Base-by-base conservation (phyloP, 2,888 invertebrate species). In the Plebejus argus region DNA sequence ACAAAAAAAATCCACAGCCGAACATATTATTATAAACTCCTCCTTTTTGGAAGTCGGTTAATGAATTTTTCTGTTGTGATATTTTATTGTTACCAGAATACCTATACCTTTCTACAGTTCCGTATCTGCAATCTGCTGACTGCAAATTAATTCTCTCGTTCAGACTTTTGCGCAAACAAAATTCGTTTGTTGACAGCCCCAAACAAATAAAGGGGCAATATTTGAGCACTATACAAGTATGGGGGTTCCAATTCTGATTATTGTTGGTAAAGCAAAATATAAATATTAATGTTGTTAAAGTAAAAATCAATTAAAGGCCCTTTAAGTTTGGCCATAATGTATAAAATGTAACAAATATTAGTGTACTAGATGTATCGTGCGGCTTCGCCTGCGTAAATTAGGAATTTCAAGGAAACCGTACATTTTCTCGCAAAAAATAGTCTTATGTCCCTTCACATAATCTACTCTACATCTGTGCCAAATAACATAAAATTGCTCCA, bases 101-200 rank as follows among this genome's bases (percentile, higher is more conserved):
- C n/a, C n/a, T 10, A 15, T 15, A 28, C 15, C n/a, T 58, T 28
- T 28, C 58, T 20, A 23, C 23, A 66, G 61, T 66, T 5, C 3
- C 15, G 28, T 12, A 61, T 61, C 23, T 23, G 61, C 20, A 39
- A 39, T 39, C 49, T 53, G 53, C 49, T 53, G 74, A 74, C 53
- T 72, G 45, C 23, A 53, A 53, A 61, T 76, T 77, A 53, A 74
- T 78, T 66, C 76, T 76, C 77, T 78, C 76, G 76, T 81, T 80
- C 79, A 81, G 82, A 83, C 81, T 83, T 83, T 83, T 81, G 81
- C 78, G 79, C 81, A 83, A 83, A 83, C 81, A 80, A 80, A 83
- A 81, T 78, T 80, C 82, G 81, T 80, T 82, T 83, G 83, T 84
- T 82, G 83, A 83, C 82, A 79, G 80, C 80, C 77, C 82, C 82